phyloP scores from a whole-genome alignment of 2,113 vertebrate genomes.

The Porphyrio hochstetteri region DNA sequence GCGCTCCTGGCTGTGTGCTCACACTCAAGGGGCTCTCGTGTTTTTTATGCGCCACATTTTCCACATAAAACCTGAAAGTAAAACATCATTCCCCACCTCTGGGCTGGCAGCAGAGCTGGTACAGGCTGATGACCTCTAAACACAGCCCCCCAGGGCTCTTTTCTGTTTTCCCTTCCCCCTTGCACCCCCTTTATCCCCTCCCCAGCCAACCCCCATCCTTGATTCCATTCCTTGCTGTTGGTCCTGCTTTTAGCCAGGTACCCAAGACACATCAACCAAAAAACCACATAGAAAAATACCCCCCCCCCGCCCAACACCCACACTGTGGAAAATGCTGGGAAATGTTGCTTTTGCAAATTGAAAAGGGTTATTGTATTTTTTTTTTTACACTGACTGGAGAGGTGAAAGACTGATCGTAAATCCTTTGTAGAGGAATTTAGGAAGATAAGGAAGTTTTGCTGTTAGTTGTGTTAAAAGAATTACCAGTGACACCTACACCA shows the following conservation, averaged over 20 bases:
- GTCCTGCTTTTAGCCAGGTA: background rate
- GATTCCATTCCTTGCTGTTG: background rate
- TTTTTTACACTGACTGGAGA: no score
- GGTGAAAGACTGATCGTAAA: no score
- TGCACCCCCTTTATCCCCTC: background rate
- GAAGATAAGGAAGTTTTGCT: no score
- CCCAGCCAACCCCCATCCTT: background rate
- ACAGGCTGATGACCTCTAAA: background rate
- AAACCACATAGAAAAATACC: background rate
- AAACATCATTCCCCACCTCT: background rate
- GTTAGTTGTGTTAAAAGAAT: no score
- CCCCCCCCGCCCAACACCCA: no score
- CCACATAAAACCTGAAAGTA: background rate
- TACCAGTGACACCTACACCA: no score
- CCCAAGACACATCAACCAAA: background rate
- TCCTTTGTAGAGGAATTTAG: no score
- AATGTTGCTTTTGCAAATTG: no score
- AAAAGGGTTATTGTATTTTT: no score
- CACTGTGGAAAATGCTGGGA: no score
- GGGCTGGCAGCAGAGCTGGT: background rate
- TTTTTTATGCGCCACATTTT: background rate
- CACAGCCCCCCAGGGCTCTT: background rate
- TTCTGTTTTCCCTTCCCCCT: background rate
- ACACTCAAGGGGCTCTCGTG: background rate
- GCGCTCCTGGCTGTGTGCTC: background rate